Evolutionary conservation across 1,140 invertebrate species (phyloP), one percentile per base, ranked within the genome.

Genomic region (Antheraea mylitta): DNA sequence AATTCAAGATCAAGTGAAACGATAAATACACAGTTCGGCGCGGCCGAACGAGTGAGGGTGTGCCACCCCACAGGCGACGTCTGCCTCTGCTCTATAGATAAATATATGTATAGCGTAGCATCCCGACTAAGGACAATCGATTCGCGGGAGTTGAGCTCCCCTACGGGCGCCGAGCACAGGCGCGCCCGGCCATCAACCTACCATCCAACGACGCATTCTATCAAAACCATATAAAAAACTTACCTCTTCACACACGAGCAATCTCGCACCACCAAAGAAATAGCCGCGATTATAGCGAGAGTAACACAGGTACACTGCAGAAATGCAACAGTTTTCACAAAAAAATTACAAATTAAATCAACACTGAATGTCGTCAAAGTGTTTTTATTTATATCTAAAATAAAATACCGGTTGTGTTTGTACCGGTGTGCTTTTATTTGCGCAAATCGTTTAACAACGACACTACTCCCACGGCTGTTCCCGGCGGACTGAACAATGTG

Each of bases 171-270:
- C 74, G 76, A 78, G 76, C 76, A 75, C 68, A 63, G 59, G 37
- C 69, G 53, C 64, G 45, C 67, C 70, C 71, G 75, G 73, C 73
- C 74, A 72, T 69, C 74, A 75, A 74, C 71, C 79, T 76, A 71
- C 64, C 75, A 74, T 53, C 11, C 45, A 53, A 16, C 45, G 76
- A 78, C 77, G 78, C 77, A 78, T 72, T 82, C 77, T 79, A 76
- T 74, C 70, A 72, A 81, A 81, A 77, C 72, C 76, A 78, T 71
- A 76, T 71, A 78, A 88, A 87, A 85, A 88, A 90, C 88, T 87
- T 77, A 90, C 88, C 88, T 87, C 76, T 85, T 86, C 72, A 85
- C 88, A 87, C 85, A 79, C 81, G 80, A 86, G 77, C 81, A 73
- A 80, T 71, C 73, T 76, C 79, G 81, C 83, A 81, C 82, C 76